Conservation (phyloP, 2,113 vertebrate species). For the Xenopus borealis region DNA sequence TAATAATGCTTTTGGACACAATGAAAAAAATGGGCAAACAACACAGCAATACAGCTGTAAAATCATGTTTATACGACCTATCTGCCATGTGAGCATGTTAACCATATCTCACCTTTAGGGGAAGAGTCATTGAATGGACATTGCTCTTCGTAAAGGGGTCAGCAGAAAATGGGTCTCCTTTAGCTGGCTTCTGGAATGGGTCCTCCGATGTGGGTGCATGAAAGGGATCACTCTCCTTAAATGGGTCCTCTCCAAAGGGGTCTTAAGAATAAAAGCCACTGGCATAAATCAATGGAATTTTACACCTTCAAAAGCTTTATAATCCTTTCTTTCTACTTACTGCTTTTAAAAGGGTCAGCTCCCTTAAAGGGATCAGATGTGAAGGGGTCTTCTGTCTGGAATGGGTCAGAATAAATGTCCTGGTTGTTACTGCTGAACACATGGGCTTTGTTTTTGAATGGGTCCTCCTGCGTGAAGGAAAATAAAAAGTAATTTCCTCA, state of each 20-base stretch:
- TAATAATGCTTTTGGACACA: not conserved
- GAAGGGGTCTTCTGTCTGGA: slow-evolving; percentile 94
- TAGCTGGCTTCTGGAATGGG: slow-evolving; percentile 88
- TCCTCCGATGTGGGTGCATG: slow-evolving; percentile 77
- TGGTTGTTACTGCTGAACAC: slow-evolving; percentile 78
- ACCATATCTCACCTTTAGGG: slow-evolving; percentile 74
- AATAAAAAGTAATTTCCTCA: not conserved
- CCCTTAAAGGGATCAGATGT: slow-evolving; percentile 93
- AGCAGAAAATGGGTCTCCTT: slow-evolving; percentile 84
- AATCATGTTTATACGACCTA: too few species aligned
- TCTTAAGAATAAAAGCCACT: slow-evolving; percentile 61
- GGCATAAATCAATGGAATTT: too few species aligned
- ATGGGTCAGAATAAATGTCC: slow-evolving; percentile 84
- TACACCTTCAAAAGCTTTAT: too few species aligned
- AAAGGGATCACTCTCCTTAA: slow-evolving; percentile 92
- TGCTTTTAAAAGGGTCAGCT: slow-evolving; percentile 70
- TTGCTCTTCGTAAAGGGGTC: slow-evolving; percentile 88
- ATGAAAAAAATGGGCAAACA: not conserved
- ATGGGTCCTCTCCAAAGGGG: slow-evolving; percentile 93
- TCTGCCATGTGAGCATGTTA: too few species aligned
- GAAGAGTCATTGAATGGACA: slow-evolving; percentile 58
- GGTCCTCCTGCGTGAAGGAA: slow-evolving; percentile 77
- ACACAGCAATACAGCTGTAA: not conserved
- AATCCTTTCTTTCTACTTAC: slow-evolving; percentile 37
- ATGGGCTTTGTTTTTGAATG: slow-evolving; percentile 86